Base-by-base conservation (phyloP, 2,888 invertebrate genomes). In the Spodoptera littoralis region DNA sequence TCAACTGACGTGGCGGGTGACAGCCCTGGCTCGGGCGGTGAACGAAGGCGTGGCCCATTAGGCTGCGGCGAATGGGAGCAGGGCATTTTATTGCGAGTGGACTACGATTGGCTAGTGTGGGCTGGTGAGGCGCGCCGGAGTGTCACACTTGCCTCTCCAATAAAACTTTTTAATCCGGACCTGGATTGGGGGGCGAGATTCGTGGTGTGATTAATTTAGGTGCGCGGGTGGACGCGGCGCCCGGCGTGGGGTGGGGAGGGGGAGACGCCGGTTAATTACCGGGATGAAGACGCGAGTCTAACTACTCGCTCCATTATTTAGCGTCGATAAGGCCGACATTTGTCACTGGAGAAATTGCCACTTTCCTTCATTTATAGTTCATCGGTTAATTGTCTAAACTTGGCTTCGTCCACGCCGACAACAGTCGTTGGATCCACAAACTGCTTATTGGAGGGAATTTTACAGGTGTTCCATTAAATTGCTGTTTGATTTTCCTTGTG, bases 191-290 rank as follows among this genome's bases (percentile, higher is more conserved):
- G 91, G 92, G 92, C 91, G 91, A 91, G 93, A 93, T 93, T 92
- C 91, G 89, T 92, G 87, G 93, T 92, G 93, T 94, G 94, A 94
- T 94, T 94, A 94, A 94, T 94, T 93, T 93, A 91, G 90, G 87
- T 84, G 84, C 80, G 81, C 73, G 84, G 81, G 85, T 82, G 82
- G 72, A 82, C 74, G 63, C 65, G 77, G 70, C 82, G 77, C 55
- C 69, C 45, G 54, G 58, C 58, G 73, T 60, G 72, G 42, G 70
- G 76, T 61, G 74, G 65, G 76, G 68, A 64, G 63, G 69, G 68
- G 83, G 77, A 83, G 85, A 77, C 73, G 82, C 75, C 83, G 64
- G 88, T 93, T 94, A 94, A 94, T 94, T 94, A 93, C 89, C 90
- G 84, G 90, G 91, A 94, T 93, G 93, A 94, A 94, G 94, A 94